Evolutionary conservation across 1,140 invertebrate genomes (phyloP).

Genomic region (Myzus persicae): DNA sequence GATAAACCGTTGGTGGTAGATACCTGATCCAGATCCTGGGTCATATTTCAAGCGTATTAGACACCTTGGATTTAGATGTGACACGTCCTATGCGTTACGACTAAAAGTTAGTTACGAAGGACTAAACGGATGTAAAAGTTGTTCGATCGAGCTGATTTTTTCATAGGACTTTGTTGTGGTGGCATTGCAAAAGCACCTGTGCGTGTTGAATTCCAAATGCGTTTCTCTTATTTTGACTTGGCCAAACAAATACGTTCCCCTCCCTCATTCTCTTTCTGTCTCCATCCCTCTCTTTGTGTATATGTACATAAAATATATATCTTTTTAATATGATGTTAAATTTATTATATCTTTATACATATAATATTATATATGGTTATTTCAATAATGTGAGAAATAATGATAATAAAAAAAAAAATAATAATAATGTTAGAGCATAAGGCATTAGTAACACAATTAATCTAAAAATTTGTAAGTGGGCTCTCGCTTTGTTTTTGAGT

Average conservation of each 20-base stretch:
- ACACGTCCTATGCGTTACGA: slow-evolving; percentile 17
- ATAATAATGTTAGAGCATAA: too few relatives aligned
- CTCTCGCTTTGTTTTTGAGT: too few relatives aligned
- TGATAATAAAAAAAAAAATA: too few relatives aligned
- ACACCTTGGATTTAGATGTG: slow-evolving; percentile 28
- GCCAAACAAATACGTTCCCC: not conserved
- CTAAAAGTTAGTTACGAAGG: slow-evolving; percentile 37
- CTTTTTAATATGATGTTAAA: too few relatives aligned
- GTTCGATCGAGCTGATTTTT: slow-evolving; percentile 46
- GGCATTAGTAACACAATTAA: too few relatives aligned
- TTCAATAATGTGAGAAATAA: too few relatives aligned
- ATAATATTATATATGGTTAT: too few relatives aligned
- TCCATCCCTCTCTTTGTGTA: not conserved
- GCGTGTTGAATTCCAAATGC: slow-evolving; percentile 35
- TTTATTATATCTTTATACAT: too few relatives aligned
- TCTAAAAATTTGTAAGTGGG: too few relatives aligned
- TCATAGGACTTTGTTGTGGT: not conserved
- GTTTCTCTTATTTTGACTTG: not conserved
- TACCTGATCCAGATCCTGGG: slow-evolving; percentile 22
- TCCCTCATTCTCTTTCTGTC: not conserved
- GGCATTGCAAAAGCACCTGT: not conserved
- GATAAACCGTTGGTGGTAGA: slow-evolving; percentile 15
- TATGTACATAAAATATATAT: too few relatives aligned
- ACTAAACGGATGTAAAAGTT: slow-evolving; percentile 34
- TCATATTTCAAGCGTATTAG: slow-evolving; percentile 40